phyloP scores from a whole-genome alignment of 1,140 invertebrate genomes.

The Andricus grossulariae region DNA sequence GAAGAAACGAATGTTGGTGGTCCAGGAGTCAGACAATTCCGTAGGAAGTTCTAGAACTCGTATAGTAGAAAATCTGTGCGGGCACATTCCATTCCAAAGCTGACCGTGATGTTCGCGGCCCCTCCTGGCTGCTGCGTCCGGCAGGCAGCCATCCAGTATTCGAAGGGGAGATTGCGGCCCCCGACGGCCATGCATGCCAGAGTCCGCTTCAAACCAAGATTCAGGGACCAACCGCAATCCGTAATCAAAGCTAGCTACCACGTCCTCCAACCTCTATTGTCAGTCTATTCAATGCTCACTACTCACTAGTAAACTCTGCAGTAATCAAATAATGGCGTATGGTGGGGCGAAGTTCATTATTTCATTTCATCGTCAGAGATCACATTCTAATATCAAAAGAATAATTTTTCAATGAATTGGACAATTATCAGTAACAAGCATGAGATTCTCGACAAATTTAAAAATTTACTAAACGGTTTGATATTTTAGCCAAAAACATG shows the following conservation, averaged over 20 bases:
- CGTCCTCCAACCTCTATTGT: constrained; percentile 42
- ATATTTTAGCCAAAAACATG: too few relatives aligned
- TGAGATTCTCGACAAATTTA: too few relatives aligned
- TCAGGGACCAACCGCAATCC: constrained; percentile 60
- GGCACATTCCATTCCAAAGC: constrained; percentile 69
- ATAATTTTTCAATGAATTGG: too few relatives aligned
- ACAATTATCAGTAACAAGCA: too few relatives aligned
- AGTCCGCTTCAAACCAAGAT: constrained; percentile 55
- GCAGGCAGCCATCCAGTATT: constrained; percentile 61
- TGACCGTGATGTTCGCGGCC: constrained; percentile 45
- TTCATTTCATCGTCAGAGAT: too few relatives aligned
- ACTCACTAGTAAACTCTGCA: too few relatives aligned
- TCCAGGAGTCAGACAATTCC: constrained; percentile 41
- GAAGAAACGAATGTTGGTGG: constrained; percentile 48
- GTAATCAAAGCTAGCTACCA: constrained; percentile 62
- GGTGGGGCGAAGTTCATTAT: too few relatives aligned
- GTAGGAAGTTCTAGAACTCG: constrained; percentile 51
- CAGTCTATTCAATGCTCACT: constrained; percentile 30
- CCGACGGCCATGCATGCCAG: constrained; percentile 67
- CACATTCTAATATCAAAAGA: too few relatives aligned
- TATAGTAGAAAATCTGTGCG: constrained; percentile 70
- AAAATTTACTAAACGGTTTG: too few relatives aligned
- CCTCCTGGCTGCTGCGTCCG: constrained; percentile 59
- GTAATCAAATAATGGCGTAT: too few relatives aligned
- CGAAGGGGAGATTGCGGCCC: constrained; percentile 68